Percentiles rank a stretch among this genome's conserved stretches.
phyloP scores from a whole-genome alignment of 2,888 invertebrate species.

The Hyposoter dolosus region DNA sequence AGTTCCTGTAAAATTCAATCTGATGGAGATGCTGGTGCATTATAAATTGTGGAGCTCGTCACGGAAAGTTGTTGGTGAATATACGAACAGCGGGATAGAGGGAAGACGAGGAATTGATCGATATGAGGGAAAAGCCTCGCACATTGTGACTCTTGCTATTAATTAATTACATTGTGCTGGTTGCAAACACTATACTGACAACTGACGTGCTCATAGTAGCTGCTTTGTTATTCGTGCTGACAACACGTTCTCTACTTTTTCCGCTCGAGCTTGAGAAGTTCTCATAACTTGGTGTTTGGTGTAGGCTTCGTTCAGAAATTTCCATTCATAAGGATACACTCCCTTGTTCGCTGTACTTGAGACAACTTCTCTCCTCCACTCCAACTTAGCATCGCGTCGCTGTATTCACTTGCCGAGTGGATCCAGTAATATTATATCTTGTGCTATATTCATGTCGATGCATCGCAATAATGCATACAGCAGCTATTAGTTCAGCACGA shows the following conservation, averaged over 20 bases:
- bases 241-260: conserved; percentile 14
- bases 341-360: conserved; percentile 54
- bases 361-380: conserved; percentile 75
- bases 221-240: conserved; percentile 34
- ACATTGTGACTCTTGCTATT: conserved; percentile 11
- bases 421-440: conserved; percentile 35
- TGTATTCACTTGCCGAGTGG: conserved; percentile 75
- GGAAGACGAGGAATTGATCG: conserved; percentile 27
- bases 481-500: neutral
- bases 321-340: conserved; percentile 77
- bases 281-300: conserved; percentile 43
- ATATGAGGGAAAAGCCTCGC: conserved; percentile 12
- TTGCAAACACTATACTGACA: conserved; percentile 25
- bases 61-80: neutral
- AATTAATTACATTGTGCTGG: conserved; percentile 29
- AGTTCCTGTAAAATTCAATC: too few relatives aligned
- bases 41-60: too few relatives aligned
- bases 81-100: neutral
- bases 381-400: conserved; percentile 76
- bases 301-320: conserved; percentile 76
- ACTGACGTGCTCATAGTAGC: conserved; percentile 4
- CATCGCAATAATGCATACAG: neutral
- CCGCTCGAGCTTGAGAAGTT: neutral
- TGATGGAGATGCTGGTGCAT: too few relatives aligned
- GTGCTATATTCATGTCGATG: neutral